Conservation (phyloP, 53 echinoderm and acorn worm genomes). For the Holothuria scabra region DNA sequence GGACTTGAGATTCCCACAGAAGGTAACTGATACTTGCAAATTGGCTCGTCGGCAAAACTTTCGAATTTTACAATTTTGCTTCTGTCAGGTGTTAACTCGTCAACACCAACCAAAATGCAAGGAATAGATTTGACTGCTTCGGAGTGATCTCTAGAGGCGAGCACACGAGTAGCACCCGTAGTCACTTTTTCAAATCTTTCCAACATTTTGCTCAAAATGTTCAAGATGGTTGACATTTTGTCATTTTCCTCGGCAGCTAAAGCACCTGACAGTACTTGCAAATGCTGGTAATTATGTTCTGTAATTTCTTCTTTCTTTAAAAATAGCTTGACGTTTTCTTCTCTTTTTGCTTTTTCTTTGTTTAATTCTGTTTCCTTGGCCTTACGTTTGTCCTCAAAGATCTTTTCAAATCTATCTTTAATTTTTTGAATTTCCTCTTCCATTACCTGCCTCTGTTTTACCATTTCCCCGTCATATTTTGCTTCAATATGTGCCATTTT, state of each 20-base stretch:
- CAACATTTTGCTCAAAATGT: not conserved
- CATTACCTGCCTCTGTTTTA: not conserved
- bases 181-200: not conserved
- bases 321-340: not conserved
- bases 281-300: not conserved
- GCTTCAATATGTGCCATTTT: not conserved
- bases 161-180: not conserved
- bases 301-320: not conserved
- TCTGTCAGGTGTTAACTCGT: not conserved
- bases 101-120: not conserved
- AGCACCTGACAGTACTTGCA: not conserved
- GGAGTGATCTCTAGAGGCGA: not conserved
- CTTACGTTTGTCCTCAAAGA: not conserved
- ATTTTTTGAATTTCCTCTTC: not conserved
- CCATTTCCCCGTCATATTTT: not conserved
- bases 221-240: not conserved
- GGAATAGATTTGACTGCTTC: not conserved
- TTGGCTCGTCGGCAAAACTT: too few relatives aligned
- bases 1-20: too few relatives aligned
- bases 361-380: not conserved
- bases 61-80: not conserved
- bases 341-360: not conserved
- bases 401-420: not conserved
- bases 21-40: too few relatives aligned
- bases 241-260: not conserved